A percentile compares a stretch with the other conserved stretches of the same genome.
Evolutionary conservation across 2,888 invertebrate species (phyloP).

Genomic region (Tigriopus californicus): DNA sequence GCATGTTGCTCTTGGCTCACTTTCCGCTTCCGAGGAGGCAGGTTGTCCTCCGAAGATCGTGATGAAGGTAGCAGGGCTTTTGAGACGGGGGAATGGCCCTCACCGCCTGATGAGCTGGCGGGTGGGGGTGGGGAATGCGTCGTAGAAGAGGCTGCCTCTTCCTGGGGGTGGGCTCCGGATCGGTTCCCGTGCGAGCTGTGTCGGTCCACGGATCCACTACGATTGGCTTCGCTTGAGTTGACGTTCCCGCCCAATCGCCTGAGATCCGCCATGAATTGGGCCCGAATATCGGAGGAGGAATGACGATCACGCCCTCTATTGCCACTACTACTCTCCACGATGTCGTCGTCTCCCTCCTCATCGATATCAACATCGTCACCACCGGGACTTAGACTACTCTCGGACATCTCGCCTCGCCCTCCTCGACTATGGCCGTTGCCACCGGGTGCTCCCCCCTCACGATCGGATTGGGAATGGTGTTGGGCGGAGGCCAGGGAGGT

Average conservation of each 20-base stretch:
- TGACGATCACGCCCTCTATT: no score
- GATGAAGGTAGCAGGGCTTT: background rate
- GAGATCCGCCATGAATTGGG: constrained; percentile 11
- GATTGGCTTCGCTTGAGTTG: no score
- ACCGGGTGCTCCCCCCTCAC: no score
- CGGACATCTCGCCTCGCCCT: no score
- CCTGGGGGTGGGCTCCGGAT: background rate
- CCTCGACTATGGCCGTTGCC: no score
- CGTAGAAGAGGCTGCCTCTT: background rate
- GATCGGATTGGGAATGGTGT: background rate
- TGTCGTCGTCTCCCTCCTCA: no score
- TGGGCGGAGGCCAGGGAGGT: background rate
- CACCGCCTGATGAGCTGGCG: background rate
- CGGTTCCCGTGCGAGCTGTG: no score
- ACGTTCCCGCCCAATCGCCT: constrained; percentile 1
- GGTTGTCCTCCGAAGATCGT: background rate
- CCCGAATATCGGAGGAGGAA: background rate
- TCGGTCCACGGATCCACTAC: no score
- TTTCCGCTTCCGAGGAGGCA: constrained; percentile 13
- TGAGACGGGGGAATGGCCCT: background rate
- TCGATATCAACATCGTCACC: no score
- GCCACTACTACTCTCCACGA: no score
- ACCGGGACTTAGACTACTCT: no score
- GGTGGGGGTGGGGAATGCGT: constrained; percentile 3
- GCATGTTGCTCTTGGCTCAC: constrained; percentile 9